Evolutionary conservation across 2,113 vertebrate species (phyloP), one percentile per base, ranked within the genome.

Genomic region (Nesogale talazaci): DNA sequence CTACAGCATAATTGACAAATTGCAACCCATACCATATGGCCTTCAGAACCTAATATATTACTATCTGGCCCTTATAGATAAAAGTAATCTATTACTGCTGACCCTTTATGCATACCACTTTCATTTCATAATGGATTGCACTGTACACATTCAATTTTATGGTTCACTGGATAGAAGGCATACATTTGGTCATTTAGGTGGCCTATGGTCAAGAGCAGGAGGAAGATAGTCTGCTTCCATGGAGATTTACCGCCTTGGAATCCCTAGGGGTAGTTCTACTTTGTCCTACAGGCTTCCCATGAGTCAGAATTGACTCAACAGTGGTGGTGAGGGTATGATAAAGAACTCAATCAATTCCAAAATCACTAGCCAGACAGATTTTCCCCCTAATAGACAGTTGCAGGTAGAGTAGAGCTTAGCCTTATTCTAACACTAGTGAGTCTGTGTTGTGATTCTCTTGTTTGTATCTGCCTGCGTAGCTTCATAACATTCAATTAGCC

Each of bases 91-190:
- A n/a, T n/a, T n/a, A n/a, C n/a, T 91, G 85, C 67, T 91, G 89
- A 94, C 65, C 83, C 88, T 72, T 94, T 56, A 86, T 91, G 91
- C 59, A 92, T 38, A 86, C 70, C 69, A 25, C 92, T 52, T 52
- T 12, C 46, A 11, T 52, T 52, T 52, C 46, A 92, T 89, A 89
- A 91, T 56, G 31, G 75, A 78, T 94, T 88, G 88, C 69, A 92
- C 77, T 57, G 46, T 91, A 81, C 81, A 95, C 90, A 94, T 94
- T 67, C 82, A 96, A 95, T 96, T 95, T 97, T 94, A 94, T 94
- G 94, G 95, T 91, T 94, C 90, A 76, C 22, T 89, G 87, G 38
- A 40, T 93, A 89, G 88, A 96, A 96, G 95, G 92, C 95, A 91
- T 69, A 91, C 69, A 87, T 94, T 92, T 95, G 89, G 94, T 61